These are phyloP conservation scores for Linnaemya tessellans DNA, from an alignment of 2,888 invertebrate species.

Conservation along the genomic window DNA sequence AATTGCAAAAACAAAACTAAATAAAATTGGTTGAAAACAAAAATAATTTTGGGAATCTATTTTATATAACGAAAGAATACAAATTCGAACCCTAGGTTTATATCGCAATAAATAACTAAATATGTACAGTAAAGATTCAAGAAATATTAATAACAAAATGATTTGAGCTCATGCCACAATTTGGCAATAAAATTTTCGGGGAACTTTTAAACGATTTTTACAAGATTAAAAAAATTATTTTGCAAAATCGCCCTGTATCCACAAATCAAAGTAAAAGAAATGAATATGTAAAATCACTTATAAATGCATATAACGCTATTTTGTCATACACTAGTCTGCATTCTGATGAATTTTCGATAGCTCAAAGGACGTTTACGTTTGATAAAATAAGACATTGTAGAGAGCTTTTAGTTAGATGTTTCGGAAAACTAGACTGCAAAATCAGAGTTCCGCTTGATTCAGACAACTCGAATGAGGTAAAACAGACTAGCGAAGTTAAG, in stretches of 20 bases:
- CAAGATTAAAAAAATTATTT: neutral
- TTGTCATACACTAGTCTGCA: constrained; percentile 26
- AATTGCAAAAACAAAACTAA: neutral
- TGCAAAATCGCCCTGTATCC: constrained; percentile 23
- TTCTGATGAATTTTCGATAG: neutral
- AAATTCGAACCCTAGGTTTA: constrained; percentile 1
- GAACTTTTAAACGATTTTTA: too few relatives aligned
- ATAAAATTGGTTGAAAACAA: constrained; percentile 13
- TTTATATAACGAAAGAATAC: constrained; percentile 4
- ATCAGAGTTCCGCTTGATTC: constrained; percentile 13
- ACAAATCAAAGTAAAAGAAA: constrained; percentile 29
- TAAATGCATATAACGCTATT: constrained; percentile 28
- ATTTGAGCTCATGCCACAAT: constrained; percentile 11
- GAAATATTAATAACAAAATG: constrained; percentile 10
- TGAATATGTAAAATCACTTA: constrained; percentile 27
- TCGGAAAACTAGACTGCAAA: neutral
- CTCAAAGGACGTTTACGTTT: constrained; percentile 20
- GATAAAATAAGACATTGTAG: constrained; percentile 17
- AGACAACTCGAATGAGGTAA: neutral
- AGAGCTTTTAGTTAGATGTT: constrained; percentile 13
- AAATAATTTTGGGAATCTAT: neutral
- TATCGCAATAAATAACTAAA: neutral
- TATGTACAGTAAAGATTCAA: neutral
- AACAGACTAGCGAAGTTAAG: neutral
- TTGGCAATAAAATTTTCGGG: constrained; percentile 5